These are phyloP conservation scores for Neosilurus mollespiculum DNA, from an alignment of 2,797 vertebrate species.

Conservation along the genomic window DNA sequence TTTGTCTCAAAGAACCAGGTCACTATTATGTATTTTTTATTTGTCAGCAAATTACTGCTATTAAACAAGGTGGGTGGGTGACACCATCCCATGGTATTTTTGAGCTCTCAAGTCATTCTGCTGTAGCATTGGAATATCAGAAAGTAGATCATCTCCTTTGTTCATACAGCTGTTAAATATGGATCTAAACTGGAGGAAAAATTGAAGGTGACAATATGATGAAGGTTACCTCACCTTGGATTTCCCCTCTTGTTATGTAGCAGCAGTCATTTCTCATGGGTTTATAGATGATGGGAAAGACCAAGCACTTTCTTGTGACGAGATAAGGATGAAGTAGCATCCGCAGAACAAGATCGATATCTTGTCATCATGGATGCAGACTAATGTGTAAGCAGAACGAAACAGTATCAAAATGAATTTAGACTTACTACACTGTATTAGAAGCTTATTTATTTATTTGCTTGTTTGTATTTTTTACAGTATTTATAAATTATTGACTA, in stretches of 20 bases:
- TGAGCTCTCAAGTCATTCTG: background rate
- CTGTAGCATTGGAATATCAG: conserved; percentile 22
- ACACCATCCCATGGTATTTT: background rate
- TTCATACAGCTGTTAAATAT: conserved; percentile 28
- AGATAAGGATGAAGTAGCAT: conserved; percentile 14
- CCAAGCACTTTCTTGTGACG: conserved; percentile 2
- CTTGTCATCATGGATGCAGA: conserved; percentile 22
- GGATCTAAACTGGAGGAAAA: background rate
- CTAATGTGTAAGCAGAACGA: conserved; percentile 4
- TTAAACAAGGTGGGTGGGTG: background rate
- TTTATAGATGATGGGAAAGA: conserved; percentile 26
- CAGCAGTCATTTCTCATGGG: conserved; percentile 17
- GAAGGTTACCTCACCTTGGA: conserved; percentile 32
- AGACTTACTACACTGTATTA: conserved; percentile 4
- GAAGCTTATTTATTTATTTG: background rate
- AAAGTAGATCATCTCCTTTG: background rate
- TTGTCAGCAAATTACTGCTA: conserved; percentile 1
- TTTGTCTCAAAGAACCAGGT: background rate
- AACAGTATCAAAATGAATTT: background rate
- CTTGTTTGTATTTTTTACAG: no score
- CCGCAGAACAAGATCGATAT: conserved; percentile 27
- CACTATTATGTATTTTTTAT: background rate
- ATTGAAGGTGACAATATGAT: conserved; percentile 41
- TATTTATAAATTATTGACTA: background rate
- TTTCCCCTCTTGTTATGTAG: conserved; percentile 20